Evolutionary conservation across 1,140 invertebrate genomes (phyloP), one percentile per base, ranked within the genome.

Genomic region (Diorhabda elongata): DNA sequence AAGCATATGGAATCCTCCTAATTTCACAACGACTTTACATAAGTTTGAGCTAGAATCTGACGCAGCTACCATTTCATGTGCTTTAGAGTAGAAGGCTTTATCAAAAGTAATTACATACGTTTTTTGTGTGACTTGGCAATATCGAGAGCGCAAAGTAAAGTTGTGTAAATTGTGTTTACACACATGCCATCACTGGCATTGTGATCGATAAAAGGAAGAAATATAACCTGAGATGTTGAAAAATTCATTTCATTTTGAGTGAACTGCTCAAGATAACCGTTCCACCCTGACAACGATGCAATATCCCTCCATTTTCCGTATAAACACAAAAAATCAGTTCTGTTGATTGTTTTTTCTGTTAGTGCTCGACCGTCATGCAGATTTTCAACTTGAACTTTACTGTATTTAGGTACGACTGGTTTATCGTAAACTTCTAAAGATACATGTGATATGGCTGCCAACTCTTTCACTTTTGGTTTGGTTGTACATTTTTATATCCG

Each of bases 391-490:
- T 75, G 71, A 76, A 77, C 68, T 59, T 77, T 74, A 59, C 71
- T 77, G 63, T n/a, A 69, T 68, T 72, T 71, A 75, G 75, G 69
- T 73, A 75, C 75, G 66, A 75, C 73, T 73, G 72, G 73, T 59
- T 77, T 76, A 69, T 77, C 72, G 65, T 77, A 75, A 64, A 60
- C 74, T 74, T 65, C 59, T 66, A 77, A 61, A 74, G 74, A 74
- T 76, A 76, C 73, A 76, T 77, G 77, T 75, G 77, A 75, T 75
- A 77, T 74, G 71, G 74, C 65, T 75, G 71, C 74, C 62, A 78
- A 75, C 71, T 77, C 73, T 68, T 26, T 26, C 26, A 1, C 26
- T 26, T 26, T 71, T 65, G 71, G 77, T 76, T 74, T 75, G 63
- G 67, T 77, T 72, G 73, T 77, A 73, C 68, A 75, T 76, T 76